Evolutionary conservation across 2,888 invertebrate species (phyloP).

Genomic region (Eudemis profundana): DNA sequence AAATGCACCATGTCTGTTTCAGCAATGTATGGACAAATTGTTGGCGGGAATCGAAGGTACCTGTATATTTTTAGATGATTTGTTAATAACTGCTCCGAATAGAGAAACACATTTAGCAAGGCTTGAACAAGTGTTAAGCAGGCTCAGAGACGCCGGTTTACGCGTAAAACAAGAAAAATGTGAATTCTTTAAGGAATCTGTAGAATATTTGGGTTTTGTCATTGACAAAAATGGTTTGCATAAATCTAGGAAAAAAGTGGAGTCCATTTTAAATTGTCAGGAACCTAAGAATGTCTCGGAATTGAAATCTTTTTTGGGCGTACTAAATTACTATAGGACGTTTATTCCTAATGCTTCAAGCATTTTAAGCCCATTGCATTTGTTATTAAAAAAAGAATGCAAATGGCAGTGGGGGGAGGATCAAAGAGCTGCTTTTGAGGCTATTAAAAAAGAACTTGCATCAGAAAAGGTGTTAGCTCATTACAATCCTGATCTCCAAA

Average conservation of each 20-base stretch:
- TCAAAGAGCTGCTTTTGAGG: constrained; percentile 19
- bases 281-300: constrained; percentile 36
- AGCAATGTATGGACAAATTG: constrained; percentile 32
- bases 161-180: constrained; percentile 34
- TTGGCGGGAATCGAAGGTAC: constrained; percentile 20
- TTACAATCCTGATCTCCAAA: constrained; percentile 16
- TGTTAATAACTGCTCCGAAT: constrained; percentile 23
- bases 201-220: constrained; percentile 35
- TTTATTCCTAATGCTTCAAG: constrained; percentile 33
- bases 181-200: constrained; percentile 31
- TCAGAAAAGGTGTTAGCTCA: constrained; percentile 30
- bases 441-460: constrained; percentile 30
- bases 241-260: constrained; percentile 33
- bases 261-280: constrained; percentile 32
- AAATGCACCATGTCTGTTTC: constrained; percentile 23
- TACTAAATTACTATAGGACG: constrained; percentile 41
- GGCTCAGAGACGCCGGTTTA: constrained; percentile 35
- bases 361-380: constrained; percentile 34
- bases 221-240: constrained; percentile 39
- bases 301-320: constrained; percentile 41
- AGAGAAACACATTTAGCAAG: constrained; percentile 21
- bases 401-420: constrained; percentile 33
- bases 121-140: constrained; percentile 29
- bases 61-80: constrained; percentile 40
- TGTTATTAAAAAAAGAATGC: constrained; percentile 31